Conservation (phyloP, 2,113 vertebrate genomes). For the Tor tambroides region DNA sequence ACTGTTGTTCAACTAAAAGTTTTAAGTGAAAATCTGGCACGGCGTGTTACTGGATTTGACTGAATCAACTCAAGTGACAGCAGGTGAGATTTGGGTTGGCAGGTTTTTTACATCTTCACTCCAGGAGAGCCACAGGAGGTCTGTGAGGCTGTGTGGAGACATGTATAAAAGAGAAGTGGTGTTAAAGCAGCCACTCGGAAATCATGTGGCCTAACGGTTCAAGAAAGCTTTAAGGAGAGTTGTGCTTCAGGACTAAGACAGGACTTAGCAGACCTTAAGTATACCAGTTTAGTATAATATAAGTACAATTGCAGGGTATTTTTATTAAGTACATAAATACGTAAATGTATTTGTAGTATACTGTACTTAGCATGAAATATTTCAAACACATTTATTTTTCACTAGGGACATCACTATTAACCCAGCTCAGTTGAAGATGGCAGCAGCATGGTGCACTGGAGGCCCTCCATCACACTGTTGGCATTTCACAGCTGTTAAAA, state of each 20-base stretch:
- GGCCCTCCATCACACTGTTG: not conserved
- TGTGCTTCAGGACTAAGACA: not conserved
- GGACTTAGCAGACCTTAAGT: too few species aligned
- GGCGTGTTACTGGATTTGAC: not conserved
- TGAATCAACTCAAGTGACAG: constrained; percentile 2
- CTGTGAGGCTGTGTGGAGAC: not conserved
- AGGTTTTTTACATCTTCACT: not conserved
- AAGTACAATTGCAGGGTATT: too few species aligned
- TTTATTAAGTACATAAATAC: too few species aligned
- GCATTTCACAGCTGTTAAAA: not conserved
- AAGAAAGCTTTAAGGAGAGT: not conserved
- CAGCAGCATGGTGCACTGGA: not conserved
- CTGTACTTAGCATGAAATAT: too few species aligned
- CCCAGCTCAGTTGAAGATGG: not conserved
- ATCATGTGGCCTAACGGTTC: not conserved
- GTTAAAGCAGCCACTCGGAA: not conserved
- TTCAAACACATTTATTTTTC: too few species aligned
- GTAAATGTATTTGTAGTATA: too few species aligned
- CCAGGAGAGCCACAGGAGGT: not conserved
- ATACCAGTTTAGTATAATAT: too few species aligned
- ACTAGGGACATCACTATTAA: not conserved
- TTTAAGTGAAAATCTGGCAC: not conserved
- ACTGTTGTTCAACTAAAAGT: not conserved
- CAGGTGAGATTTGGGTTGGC: not conserved
- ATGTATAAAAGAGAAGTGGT: not conserved